phyloP scores from a whole-genome alignment of 2,113 vertebrate species.

The Hoplias malabaricus region DNA sequence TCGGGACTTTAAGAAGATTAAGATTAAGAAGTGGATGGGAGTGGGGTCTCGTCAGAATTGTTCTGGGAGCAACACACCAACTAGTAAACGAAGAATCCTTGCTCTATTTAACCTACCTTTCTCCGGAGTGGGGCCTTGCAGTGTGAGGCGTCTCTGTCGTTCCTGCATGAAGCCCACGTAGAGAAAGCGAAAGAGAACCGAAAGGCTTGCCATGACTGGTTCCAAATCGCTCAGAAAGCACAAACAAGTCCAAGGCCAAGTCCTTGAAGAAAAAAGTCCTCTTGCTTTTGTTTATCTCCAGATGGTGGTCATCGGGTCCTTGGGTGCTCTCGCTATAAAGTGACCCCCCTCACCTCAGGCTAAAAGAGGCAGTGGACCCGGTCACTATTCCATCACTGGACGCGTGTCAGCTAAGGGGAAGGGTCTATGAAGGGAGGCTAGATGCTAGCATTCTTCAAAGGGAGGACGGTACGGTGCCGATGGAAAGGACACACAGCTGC shows the following conservation, averaged over 20 bases:
- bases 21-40: not conserved
- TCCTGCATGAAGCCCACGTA: conserved; percentile 60
- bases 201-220: conserved; percentile 55
- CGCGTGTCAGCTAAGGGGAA: not conserved
- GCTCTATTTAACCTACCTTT: conserved; percentile 53
- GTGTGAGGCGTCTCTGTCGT: conserved; percentile 54
- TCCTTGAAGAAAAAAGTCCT: not conserved
- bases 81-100: not conserved
- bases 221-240: not conserved
- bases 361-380: conserved; percentile 33
- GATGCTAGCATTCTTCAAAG: not conserved
- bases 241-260: not conserved
- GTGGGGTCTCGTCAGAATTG: not conserved
- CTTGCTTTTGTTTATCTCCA: not conserved
- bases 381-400: conserved; percentile 2
- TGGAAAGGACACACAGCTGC: conserved; percentile 11
- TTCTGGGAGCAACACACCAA: not conserved
- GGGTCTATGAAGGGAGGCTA: not conserved
- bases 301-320: not conserved
- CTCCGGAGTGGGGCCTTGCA: conserved; percentile 23
- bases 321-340: not conserved
- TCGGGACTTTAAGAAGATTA: not conserved
- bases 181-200: conserved; percentile 55
- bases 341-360: not conserved
- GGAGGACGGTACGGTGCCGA: not conserved